These are phyloP conservation scores for Sakesphorus luctuosus DNA, from an alignment of 2,113 vertebrate genomes.

Conservation along the genomic window DNA sequence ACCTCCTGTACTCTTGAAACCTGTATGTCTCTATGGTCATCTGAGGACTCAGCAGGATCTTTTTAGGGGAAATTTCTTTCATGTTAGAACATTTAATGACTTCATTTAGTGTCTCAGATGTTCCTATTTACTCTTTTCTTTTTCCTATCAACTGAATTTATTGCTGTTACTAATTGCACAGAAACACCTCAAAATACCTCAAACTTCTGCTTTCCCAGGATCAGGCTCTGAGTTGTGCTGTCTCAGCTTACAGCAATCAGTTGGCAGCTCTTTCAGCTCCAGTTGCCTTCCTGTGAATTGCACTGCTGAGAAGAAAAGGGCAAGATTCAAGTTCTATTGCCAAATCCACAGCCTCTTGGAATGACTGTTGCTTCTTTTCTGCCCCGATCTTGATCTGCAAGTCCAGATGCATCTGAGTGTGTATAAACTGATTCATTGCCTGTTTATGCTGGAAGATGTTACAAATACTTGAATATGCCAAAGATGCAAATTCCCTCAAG, in stretches of 20 bases:
- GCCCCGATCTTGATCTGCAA: background rate
- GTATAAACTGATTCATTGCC: background rate
- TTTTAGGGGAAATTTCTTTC: background rate
- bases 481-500: background rate
- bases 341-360: background rate
- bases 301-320: background rate
- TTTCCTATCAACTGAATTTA: background rate
- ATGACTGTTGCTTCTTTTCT: background rate
- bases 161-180: background rate
- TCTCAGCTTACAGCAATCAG: background rate
- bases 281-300: background rate
- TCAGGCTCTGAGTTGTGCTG: background rate
- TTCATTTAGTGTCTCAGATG: background rate
- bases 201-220: background rate
- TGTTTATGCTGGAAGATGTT: conserved; percentile 17
- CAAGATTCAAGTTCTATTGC: background rate
- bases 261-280: background rate
- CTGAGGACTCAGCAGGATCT: background rate
- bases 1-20: background rate
- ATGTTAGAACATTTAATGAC: background rate
- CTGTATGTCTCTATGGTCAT: background rate
- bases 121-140: background rate
- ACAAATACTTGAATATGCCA: background rate
- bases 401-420: background rate
- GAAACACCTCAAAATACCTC: background rate